Base-by-base conservation (phyloP, 1,140 invertebrate genomes). In the Psix sp. region DNA sequence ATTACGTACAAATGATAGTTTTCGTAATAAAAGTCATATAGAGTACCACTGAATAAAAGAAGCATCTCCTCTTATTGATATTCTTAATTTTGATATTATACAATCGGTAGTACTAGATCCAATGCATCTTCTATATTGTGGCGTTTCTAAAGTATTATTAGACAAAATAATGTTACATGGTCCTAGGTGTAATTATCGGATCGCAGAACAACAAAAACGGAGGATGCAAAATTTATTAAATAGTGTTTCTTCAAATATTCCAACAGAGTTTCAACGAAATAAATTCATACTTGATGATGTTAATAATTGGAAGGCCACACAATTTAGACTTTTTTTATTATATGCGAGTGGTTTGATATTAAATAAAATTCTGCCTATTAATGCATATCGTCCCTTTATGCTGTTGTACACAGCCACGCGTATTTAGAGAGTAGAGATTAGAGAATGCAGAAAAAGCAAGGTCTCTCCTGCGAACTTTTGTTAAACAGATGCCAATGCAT, bases 121-220 rank as follows among this genome's bases (percentile, higher is more conserved):
- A 4, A 40, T 40, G 38, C 17, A 51, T 16, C 14, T 51, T 1
- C 13, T 51, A 5, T 51, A 51, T 51, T 14, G 46, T 26, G 46
- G 33, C 7, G 46, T 51, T 1, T 21, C 31, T 11, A 51, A 51
- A 13, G 13, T 20, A 7, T 5, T 51, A 20, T 6, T 51, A 7
- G 18, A 51, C 1, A 51, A 48, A 48, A 35, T 35, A 20, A 33
- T 33, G 3, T 1, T 36, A 11, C 17, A 11, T 16, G 45, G 45
- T 48, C 45, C 45, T 13, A 48, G 14, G 21, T 48, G 31, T 35
- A 21, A 48, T n/a, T 48, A 48, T 48, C 15, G 31, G 1, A 48
- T 48, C 20, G 5, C 10, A 5, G 13, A 51, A 2, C n/a, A 36
- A 33, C 6, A 16, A 11, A 26, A 11, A 24, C 2, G 10, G 3